Evolutionary conservation across 2,888 invertebrate species (phyloP).

Genomic region (Lydus trimaculatus): DNA sequence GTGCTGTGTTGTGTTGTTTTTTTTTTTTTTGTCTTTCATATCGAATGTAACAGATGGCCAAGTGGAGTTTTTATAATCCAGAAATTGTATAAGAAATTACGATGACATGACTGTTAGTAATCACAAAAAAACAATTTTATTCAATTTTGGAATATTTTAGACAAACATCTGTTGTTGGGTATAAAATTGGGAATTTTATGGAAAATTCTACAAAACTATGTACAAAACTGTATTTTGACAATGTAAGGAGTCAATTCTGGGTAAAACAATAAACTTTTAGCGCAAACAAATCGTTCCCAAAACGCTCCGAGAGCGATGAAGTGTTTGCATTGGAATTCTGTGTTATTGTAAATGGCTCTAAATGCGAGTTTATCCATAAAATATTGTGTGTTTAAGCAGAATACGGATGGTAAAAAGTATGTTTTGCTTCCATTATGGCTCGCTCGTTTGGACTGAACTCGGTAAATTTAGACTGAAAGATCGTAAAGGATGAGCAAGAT

Average conservation of each 20-base stretch:
- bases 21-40: neutral
- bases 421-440: too few species aligned
- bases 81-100: neutral
- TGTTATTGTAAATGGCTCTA: too few species aligned
- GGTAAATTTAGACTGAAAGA: too few species aligned
- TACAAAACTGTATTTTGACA: neutral
- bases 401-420: too few species aligned
- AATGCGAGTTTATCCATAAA: too few species aligned
- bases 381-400: too few species aligned
- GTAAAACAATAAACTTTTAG: neutral
- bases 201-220: neutral
- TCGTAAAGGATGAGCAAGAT: too few species aligned
- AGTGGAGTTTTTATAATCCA: neutral
- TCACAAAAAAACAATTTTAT: neutral
- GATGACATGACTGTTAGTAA: neutral
- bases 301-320: too few species aligned
- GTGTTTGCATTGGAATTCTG: too few species aligned
- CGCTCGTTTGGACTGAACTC: too few species aligned
- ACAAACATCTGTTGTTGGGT: neutral
- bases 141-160: neutral
- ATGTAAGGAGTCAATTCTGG: too few species aligned
- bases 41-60: constrained; percentile 2
- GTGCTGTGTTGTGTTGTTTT: neutral
- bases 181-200: neutral
- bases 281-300: too few species aligned